Percentiles rank a stretch among this genome's conserved stretches.
Evolutionary conservation across 1,140 invertebrate species (phyloP).

Genomic region (Olivierus martensii): DNA sequence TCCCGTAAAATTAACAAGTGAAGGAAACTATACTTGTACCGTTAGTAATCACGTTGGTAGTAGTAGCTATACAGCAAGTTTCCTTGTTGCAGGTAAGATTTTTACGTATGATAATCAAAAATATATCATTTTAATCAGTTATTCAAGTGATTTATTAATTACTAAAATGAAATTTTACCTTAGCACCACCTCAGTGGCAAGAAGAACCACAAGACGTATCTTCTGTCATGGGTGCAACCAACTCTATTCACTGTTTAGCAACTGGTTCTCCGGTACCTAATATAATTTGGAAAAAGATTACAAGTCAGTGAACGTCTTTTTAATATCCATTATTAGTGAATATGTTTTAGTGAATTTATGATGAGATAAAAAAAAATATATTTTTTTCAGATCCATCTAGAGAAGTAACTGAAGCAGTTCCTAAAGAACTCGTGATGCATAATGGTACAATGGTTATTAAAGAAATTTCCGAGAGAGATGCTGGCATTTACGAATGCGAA

Average conservation of each 20-base stretch:
- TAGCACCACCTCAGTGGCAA: constrained; percentile 14
- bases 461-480: constrained; percentile 19
- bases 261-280: constrained; percentile 14
- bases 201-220: constrained; percentile 10
- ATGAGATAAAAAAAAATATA: too few species aligned
- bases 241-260: constrained; percentile 10
- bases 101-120: neutral
- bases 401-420: too few species aligned
- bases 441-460: too few species aligned
- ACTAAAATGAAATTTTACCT: too few species aligned
- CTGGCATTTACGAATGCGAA: constrained; percentile 35
- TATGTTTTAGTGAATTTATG: too few species aligned
- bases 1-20: constrained; percentile 32
- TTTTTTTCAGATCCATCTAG: too few species aligned
- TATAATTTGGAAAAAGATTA: constrained; percentile 12
- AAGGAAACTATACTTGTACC: constrained; percentile 58
- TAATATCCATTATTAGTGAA: too few species aligned
- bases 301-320: neutral
- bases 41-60: constrained; percentile 50
- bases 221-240: neutral
- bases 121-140: neutral
- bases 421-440: too few species aligned
- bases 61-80: constrained; percentile 40
- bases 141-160: too few species aligned
- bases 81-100: constrained; percentile 17